These are phyloP conservation scores for Danio aesculapii DNA, from an alignment of 2,797 vertebrate genomes.

Conservation along the genomic window DNA sequence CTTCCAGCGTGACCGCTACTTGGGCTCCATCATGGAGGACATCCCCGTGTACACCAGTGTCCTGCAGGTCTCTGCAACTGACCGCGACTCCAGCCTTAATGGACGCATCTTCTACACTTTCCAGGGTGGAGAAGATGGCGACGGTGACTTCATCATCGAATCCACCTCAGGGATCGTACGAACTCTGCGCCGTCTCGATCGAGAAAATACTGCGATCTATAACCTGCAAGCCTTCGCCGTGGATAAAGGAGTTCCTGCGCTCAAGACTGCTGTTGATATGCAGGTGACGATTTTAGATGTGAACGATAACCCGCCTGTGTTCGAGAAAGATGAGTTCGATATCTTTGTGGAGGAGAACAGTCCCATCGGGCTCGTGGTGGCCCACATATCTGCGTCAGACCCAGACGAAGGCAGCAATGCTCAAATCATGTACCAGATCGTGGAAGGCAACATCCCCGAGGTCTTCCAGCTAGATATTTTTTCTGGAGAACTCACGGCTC, in stretches of 20 bases:
- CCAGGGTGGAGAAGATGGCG: conserved; percentile 92
- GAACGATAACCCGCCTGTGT: conserved; percentile 95
- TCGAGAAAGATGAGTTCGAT: conserved; percentile 93
- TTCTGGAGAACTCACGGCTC: conserved; percentile 91
- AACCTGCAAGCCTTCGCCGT: conserved; percentile 86
- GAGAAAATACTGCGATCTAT: conserved; percentile 92
- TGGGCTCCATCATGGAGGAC: conserved; percentile 91
- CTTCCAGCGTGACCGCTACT: conserved; percentile 89
- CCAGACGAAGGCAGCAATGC: conserved; percentile 96
- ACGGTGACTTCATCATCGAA: conserved; percentile 95
- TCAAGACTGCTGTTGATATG: conserved; percentile 86
- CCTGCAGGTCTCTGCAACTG: conserved; percentile 92
- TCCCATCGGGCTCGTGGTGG: conserved; percentile 92
- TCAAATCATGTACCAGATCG: conserved; percentile 98
- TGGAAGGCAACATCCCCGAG: conserved; percentile 97
- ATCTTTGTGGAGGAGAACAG: conserved; percentile 96
- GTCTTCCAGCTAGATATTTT: conserved; percentile 97
- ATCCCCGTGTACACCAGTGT: conserved; percentile 93
- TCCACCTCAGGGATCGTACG: conserved; percentile 95
- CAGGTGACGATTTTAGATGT: conserved; percentile 90
- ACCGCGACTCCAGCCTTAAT: conserved; percentile 92
- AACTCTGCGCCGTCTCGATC: conserved; percentile 89
- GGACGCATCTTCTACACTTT: conserved; percentile 96
- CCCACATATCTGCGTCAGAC: conserved; percentile 90
- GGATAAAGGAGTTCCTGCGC: conserved; percentile 90